Evolutionary conservation across 2,113 vertebrate genomes (phyloP).

Genomic region (Serilophus lunatus): DNA sequence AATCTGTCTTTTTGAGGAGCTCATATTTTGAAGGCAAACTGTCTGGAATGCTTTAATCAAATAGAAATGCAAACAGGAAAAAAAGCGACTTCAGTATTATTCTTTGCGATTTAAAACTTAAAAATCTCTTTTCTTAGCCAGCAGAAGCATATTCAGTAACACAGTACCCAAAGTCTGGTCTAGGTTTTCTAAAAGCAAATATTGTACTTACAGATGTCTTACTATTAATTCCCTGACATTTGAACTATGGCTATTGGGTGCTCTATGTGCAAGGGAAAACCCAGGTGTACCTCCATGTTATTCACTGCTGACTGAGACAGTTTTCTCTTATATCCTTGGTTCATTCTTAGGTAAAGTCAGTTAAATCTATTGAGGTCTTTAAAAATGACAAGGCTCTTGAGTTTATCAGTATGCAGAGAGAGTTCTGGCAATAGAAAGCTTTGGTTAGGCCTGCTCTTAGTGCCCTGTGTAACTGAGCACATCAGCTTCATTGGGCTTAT

Average conservation of each 20-base stretch:
- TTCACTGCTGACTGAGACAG: not conserved
- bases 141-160: not conserved
- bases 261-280: not conserved
- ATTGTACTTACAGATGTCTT: not conserved
- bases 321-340: not conserved
- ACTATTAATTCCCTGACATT: not conserved
- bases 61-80: not conserved
- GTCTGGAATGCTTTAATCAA: not conserved
- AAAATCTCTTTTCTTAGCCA: conserved; percentile 1
- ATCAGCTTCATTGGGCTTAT: not conserved
- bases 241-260: not conserved
- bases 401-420: not conserved
- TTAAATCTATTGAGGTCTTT: not conserved
- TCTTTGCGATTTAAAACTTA: conserved; percentile 9
- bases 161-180: not conserved
- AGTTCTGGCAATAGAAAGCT: not conserved
- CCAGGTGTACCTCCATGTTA: not conserved
- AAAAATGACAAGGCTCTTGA: not conserved
- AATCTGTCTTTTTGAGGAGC: not conserved
- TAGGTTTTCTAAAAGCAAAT: not conserved
- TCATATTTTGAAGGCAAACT: not conserved
- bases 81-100: not conserved
- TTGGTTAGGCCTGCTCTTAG: not conserved
- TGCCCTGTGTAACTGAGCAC: not conserved
- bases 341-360: not conserved